These are phyloP conservation scores for Apis laboriosa DNA, from an alignment of 1,140 invertebrate genomes.

Conservation along the genomic window DNA sequence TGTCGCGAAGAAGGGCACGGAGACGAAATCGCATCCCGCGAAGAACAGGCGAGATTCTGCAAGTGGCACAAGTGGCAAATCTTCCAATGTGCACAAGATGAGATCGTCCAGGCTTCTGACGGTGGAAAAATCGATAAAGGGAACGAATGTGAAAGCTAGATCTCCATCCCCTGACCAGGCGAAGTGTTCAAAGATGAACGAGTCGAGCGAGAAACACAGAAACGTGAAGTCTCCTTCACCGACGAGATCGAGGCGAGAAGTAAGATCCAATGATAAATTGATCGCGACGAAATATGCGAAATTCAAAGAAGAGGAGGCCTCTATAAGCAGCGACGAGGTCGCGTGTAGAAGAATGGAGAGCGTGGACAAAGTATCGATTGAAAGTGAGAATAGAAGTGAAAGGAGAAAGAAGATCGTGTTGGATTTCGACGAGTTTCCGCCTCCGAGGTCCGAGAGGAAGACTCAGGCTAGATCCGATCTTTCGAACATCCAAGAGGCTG, in stretches of 20 bases:
- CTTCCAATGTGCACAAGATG: not conserved
- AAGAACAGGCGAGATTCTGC: not conserved
- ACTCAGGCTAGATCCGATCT: constrained; percentile 5
- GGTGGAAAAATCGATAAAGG: not conserved
- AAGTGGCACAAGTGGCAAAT: not conserved
- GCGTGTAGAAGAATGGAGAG: not conserved
- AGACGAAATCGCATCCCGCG: not conserved
- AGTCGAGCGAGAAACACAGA: constrained; percentile 12
- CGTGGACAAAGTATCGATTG: not conserved
- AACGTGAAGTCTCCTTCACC: constrained; percentile 46
- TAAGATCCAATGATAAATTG: not conserved
- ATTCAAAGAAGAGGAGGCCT: constrained; percentile 9
- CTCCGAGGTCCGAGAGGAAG: constrained; percentile 55
- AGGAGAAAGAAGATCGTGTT: constrained; percentile 65
- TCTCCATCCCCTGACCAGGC: constrained; percentile 63
- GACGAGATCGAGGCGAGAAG: constrained; percentile 6
- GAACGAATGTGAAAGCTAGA: constrained; percentile 30
- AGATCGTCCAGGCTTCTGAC: not conserved
- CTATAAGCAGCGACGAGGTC: not conserved
- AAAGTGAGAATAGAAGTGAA: constrained; percentile 4
- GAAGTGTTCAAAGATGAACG: constrained; percentile 45
- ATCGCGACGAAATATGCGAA: not conserved
- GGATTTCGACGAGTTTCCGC: constrained; percentile 73
- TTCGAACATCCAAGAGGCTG: constrained; percentile 13
- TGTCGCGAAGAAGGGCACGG: not conserved